phyloP scores from a whole-genome alignment of 1,140 invertebrate species.

The Drosophila eugracilis region DNA sequence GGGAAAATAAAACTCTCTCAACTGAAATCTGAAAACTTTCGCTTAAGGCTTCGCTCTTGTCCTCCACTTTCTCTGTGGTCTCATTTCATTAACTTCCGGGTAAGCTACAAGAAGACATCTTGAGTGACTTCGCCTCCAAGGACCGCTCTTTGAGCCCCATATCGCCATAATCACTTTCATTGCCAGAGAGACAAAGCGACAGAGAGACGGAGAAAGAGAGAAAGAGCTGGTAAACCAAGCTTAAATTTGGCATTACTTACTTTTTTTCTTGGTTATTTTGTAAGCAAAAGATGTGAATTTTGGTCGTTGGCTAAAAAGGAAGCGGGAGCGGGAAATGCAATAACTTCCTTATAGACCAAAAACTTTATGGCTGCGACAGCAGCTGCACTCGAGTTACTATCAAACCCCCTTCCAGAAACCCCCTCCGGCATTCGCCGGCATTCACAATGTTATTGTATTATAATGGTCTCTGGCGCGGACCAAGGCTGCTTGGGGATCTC shows the following conservation, averaged over 20 bases:
- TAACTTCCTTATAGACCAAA: slow-evolving; percentile 57
- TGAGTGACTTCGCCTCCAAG: slow-evolving; percentile 20
- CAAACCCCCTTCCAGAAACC: slow-evolving; percentile 26
- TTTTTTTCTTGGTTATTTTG: background rate
- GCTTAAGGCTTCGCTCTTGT: background rate
- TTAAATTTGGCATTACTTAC: slow-evolving; percentile 5
- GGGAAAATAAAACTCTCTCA: background rate
- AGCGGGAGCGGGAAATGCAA: slow-evolving; percentile 29
- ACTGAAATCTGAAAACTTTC: background rate
- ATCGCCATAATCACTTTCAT: slow-evolving; percentile 37
- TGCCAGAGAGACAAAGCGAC: slow-evolving; percentile 4
- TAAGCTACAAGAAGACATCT: slow-evolving; percentile 6
- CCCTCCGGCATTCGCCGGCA: slow-evolving; percentile 19
- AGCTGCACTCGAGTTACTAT: slow-evolving; percentile 46
- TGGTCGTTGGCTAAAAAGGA: slow-evolving; percentile 18
- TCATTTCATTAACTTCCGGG: slow-evolving; percentile 44
- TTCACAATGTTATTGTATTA: slow-evolving; percentile 46
- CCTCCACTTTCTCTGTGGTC: slow-evolving; percentile 3
- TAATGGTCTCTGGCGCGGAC: slow-evolving; percentile 57
- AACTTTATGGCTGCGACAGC: slow-evolving; percentile 51
- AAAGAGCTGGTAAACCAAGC: background rate
- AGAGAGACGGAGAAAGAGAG: no score
- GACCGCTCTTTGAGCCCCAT: slow-evolving; percentile 11
- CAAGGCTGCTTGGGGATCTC: slow-evolving; percentile 29
- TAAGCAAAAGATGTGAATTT: slow-evolving; percentile 20